These are phyloP conservation scores for Platysternon megacephalum DNA, from an alignment of 2,113 vertebrate species.

Conservation along the genomic window DNA sequence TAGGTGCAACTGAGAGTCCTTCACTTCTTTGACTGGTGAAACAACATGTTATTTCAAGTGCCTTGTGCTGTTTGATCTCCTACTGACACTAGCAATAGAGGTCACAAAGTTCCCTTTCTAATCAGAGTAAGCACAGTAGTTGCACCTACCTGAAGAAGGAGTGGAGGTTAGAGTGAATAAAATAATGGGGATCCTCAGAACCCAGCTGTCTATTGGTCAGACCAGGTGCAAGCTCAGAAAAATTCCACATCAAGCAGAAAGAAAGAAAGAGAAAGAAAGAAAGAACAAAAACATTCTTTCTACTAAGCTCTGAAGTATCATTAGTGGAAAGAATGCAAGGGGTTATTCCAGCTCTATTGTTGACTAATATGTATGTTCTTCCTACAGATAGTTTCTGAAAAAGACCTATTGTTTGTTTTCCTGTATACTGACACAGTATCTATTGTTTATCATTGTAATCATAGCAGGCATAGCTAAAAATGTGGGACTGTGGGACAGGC, in stretches of 20 bases:
- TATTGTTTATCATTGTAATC: conserved; percentile 73
- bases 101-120: conserved; percentile 57
- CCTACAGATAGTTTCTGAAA: conserved; percentile 80
- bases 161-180: not conserved
- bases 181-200: conserved; percentile 42
- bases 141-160: conserved; percentile 56
- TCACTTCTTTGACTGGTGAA: not conserved
- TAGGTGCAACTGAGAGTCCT: not conserved
- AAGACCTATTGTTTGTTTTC: conserved; percentile 74
- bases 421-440: conserved; percentile 64
- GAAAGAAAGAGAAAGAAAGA: not conserved
- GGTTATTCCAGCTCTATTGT: conserved; percentile 72
- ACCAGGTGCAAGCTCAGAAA: conserved; percentile 69
- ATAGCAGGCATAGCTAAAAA: conserved; percentile 74
- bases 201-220: conserved; percentile 69
- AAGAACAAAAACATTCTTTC: conserved; percentile 69
- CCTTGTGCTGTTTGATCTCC: not conserved
- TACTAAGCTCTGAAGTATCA: conserved; percentile 50
- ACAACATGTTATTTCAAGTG: not conserved
- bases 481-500: conserved; percentile 71
- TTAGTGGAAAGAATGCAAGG: conserved; percentile 68
- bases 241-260: conserved; percentile 24
- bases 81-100: conserved; percentile 30
- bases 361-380: conserved; percentile 78
- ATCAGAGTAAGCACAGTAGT: conserved; percentile 33